Base-by-base conservation (phyloP, 2,113 vertebrate genomes). In the Apistogramma diplotaenia region DNA sequence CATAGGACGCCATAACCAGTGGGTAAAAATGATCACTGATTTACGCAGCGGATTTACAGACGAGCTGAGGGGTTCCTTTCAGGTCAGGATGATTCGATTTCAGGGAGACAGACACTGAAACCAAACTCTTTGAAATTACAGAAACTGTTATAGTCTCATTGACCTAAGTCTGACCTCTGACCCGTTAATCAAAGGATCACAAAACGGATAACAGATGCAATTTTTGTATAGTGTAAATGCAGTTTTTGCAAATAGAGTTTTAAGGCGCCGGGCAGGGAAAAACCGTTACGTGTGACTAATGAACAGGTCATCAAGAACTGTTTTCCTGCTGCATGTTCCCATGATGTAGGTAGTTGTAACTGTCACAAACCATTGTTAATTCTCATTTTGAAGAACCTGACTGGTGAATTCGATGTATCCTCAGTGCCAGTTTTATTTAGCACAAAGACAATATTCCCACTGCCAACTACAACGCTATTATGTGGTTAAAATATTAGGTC, bases 71-170 rank as follows among this genome's bases (percentile, higher is more conserved):
- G 83, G 82, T 72, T 53, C 31, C 56, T 81, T 61, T 76, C 4
- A 27, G 82, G 86, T 90, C 89, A 85, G 29, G 15, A 13, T 76
- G 82, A 91, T 91, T 88, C 3, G 8, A 85, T 91, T 93, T 90
- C 82, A 82, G 49, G 10, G 16, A 46, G 37, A 76, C 25, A 58
- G 49, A 19, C 60, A 86, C 23, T 67, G 78, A 87, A 43, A 43
- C 21, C 10, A 37, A 87, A 70, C 53, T 37, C 59, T 80, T 84
- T 81, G 16, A 90, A 77, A 84, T 74, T 51, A 0, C 16, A 51
- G 25, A 51, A 61, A 58, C 33, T n/a, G 59, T 71, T 62, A 78
- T 88, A 79, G 23, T 83, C 73, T 88, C 85, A 56, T 71, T 58
- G 72, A 73, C 49, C 56, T 11, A 8, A 55, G 74, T 55, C 33